These are phyloP conservation scores for Myotis vivesi DNA, from an alignment of 2,797 vertebrate species.

Conservation along the genomic window DNA sequence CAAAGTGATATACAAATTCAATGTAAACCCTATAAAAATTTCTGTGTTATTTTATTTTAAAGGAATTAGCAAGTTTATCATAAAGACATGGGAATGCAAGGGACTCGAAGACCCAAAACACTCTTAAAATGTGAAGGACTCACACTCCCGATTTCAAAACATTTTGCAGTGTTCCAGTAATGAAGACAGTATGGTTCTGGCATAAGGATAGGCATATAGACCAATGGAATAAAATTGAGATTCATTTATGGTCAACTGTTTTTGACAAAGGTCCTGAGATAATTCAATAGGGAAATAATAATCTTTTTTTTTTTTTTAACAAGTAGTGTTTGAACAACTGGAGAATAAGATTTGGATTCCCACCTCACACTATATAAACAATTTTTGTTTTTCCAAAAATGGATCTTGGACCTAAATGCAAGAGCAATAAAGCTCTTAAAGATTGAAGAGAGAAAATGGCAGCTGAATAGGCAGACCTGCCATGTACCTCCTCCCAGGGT, in stretches of 20 bases:
- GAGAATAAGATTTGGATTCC: neutral
- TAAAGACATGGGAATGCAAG: neutral
- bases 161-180: neutral
- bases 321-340: neutral
- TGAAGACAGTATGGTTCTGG: neutral
- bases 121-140: slow-evolving; percentile 1
- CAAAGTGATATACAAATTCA: neutral
- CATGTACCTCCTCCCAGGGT: too few species aligned
- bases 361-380: neutral
- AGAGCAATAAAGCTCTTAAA: neutral
- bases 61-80: neutral
- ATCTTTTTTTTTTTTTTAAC: neutral
- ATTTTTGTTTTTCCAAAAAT: neutral
- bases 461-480: too few species aligned
- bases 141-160: neutral
- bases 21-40: neutral
- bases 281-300: neutral
- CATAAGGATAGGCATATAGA: neutral
- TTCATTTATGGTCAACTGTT: neutral
- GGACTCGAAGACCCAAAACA: neutral
- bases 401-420: neutral
- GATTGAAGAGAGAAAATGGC: neutral
- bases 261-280: neutral
- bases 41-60: neutral
- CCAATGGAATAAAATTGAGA: neutral